Base-by-base conservation (phyloP, 2,888 invertebrate genomes). In the Megalurothrips usitatus region DNA sequence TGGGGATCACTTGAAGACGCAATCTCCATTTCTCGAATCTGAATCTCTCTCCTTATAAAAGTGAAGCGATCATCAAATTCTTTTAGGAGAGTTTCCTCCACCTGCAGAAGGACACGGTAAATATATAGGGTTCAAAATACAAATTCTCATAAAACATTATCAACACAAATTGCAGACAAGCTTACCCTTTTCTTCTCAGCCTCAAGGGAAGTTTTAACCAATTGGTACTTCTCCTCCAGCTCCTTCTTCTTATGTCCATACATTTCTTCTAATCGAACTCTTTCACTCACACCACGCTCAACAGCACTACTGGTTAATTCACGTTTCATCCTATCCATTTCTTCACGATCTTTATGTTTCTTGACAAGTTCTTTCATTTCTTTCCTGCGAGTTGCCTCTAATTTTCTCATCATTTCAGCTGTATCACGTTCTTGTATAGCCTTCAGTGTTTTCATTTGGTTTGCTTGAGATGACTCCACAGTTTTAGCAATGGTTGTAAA, bases 261-360 rank as follows among this genome's bases (percentile, higher is more conserved):
- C 83, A 92, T 89, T 86, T 93, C 91, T 84, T 92, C 93, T 85
- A 96, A 89, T 82, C 94, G 92, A 83, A 94, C 94, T 82, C 97
- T 92, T 88, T 97, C 97, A 83, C 93, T 92, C 80, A 97, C 97
- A 78, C 96, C 97, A 83, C 94, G 92, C 85, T 94, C 94, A 83
- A 98, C 96, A 11, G 96, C 93, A 85, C 92, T 91, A 82, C 90
- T 91, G 79, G 91, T 91, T 4, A 96, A 95, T 89, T 97, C 94
- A 86, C 96, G 89, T 87, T 96, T 96, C 87, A 94, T 93, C 86
- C 84, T 85, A 83, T 93, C 92, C 84, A 97, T 90, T 87, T 98
- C 98, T 84, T 95, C 96, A 85, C 96, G 94, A 87, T 98, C 97
- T 84, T 94, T 92, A 87, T 96, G 96, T 82, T 93, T 93, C 86